phyloP scores from a whole-genome alignment of 2,113 vertebrate genomes.

The Strigops habroptila region DNA sequence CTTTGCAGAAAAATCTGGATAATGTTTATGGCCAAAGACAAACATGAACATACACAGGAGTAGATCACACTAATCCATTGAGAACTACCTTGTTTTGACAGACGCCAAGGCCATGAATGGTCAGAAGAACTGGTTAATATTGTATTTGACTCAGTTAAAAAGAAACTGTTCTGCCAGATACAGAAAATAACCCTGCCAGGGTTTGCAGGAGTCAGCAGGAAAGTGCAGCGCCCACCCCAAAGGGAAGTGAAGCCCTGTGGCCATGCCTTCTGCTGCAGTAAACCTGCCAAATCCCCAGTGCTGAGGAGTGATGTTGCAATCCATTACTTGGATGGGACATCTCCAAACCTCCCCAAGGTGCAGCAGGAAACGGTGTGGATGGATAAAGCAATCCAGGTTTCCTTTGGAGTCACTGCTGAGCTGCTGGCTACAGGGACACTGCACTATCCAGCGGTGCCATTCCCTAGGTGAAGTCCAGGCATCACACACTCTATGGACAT shows the following conservation, averaged over 20 bases:
- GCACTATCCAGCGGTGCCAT: neutral
- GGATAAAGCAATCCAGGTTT: neutral
- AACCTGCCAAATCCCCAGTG: neutral
- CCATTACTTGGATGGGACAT: neutral
- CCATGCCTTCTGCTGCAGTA: neutral
- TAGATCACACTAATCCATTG: neutral
- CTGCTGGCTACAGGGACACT: neutral
- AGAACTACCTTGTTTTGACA: neutral
- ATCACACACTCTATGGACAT: neutral
- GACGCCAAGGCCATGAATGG: fast-evolving
- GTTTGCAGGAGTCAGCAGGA: neutral
- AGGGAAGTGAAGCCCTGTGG: neutral
- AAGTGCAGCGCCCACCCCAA: neutral
- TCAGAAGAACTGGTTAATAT: neutral
- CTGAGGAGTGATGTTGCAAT: neutral
- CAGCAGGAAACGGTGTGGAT: neutral
- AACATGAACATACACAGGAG: fast-evolving
- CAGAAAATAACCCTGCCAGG: neutral
- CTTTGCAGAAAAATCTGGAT: neutral
- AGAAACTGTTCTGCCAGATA: neutral
- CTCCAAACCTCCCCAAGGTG: neutral
- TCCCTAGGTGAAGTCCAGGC: neutral
- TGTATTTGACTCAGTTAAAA: neutral
- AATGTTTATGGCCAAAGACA: neutral
- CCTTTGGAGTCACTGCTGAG: neutral